Evolutionary conservation across 2,888 invertebrate species (phyloP), one percentile per base, ranked within the genome.

Genomic region (Octodonta nipae): DNA sequence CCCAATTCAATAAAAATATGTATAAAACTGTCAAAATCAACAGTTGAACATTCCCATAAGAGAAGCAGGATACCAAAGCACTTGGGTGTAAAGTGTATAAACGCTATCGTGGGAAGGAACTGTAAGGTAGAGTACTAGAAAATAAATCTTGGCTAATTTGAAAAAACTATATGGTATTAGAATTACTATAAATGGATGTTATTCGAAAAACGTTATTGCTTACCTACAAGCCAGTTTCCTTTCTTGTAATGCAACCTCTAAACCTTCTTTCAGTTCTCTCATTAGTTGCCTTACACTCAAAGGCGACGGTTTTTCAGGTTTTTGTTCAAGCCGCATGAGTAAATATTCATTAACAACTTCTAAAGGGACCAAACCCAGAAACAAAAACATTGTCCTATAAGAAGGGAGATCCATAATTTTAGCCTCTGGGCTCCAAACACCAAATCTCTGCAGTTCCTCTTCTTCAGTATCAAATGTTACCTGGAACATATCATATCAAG

Each of bases 261-360:
- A 63, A 1, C 88, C 88, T 51, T 93, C 92, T 39, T 88, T 83
- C 42, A 91, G 70, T 62, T 95, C 93, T 24, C 52, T 44, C 53
- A 60, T 55, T 43, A 78, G 74, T 68, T 91, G 89, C 50, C 84
- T 73, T 27, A 91, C 75, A 45, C 88, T 88, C 27, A 91, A 70
- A 5, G 82, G 78, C 30, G 87, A 88, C 0, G 91, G 91, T 30
- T 82, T 77, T 13, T 73, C 72, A 0, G 86, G 85, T 35, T 80
- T 75, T 38, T 82, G 78, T 54, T 91, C 88, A 22, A 91, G 65
- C 26, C 91, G 66, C 68, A 92, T 77, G 37, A 77, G 66, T 26
- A 93, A 66, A 64, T 89, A 92, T 61, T 93, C 91, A 54, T 91
- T 85, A 40, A 89, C 79, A n/a, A 91, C 78, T 60, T 92, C 88